Conservation (phyloP, 35 echinoderm and acorn worm species). For the Amphiura filiformis region DNA sequence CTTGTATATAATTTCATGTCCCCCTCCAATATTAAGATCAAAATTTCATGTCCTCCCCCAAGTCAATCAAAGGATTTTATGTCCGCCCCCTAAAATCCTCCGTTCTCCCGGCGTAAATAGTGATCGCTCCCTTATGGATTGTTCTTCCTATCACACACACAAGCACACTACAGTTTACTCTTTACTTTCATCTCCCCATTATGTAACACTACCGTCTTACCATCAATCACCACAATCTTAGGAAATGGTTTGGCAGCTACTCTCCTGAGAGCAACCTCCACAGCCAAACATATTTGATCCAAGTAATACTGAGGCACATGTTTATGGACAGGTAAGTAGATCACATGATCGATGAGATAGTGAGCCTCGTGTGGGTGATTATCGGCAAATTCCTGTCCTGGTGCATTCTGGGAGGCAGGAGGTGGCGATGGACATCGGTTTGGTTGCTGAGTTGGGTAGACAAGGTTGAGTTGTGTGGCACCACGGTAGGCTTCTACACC, state of each 20-base stretch:
- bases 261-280: constrained; percentile 47
- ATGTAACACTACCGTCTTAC: constrained; percentile 4
- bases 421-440: not conserved
- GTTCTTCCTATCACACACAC: too few species aligned
- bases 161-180: constrained; percentile 14
- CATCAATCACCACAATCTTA: not conserved
- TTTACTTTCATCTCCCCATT: constrained; percentile 25
- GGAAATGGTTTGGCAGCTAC: not conserved
- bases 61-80: too few species aligned
- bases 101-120: too few species aligned
- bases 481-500: constrained; percentile 81
- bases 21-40: too few species aligned
- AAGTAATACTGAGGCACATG: constrained; percentile 72
- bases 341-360: constrained; percentile 73
- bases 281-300: constrained; percentile 73
- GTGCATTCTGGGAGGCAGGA: not conserved
- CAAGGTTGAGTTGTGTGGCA: constrained; percentile 36
- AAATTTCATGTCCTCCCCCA: too few species aligned
- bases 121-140: too few species aligned
- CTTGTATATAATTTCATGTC: too few species aligned
- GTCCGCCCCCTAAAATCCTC: not conserved
- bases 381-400: not conserved
- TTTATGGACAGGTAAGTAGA: constrained; percentile 97
- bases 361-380: constrained; percentile 56
- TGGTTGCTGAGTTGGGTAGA: not conserved